Evolutionary conservation across 2,797 vertebrate species (phyloP), one percentile per base, ranked within the genome.

Genomic region (Trichosurus vulpecula): DNA sequence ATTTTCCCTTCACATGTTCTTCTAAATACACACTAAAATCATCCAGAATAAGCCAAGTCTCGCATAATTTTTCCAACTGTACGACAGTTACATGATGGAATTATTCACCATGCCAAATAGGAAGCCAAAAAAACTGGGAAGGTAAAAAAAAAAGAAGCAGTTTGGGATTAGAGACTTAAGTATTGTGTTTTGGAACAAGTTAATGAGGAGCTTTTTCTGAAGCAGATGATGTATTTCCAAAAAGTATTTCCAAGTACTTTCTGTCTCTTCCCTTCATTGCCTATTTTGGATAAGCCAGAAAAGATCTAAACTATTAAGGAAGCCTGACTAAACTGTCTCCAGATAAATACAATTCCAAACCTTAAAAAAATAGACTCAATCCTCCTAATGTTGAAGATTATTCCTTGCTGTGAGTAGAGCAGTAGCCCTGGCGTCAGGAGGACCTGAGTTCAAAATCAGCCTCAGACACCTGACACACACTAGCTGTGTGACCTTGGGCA

Each of bases 181-280:
- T 54, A 51, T 29, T 66, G 11, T 47, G 8, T 90, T 81, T 92
- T 52, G 89, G 14, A 74, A n/a, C 81, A 31, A 91, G 93, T 16
- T 51, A 93, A 74, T 51, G 52, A 56, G 55, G 87, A 94, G 29
- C 52, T 66, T 57, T 19, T 54, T 41, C 58, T 30, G 25, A 92
- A 74, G 47, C 55, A 91, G 54, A 54, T 41, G 94, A 92, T 54
- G 2, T 6, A 53, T 81, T 93, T 92, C 51, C 35, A 41, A 52
- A 52, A 30, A 81, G 16, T 31, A 22, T 41, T 93, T 57, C 93
- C 95, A 95, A 92, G 90, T 13, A 53, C 52, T 35, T 14, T 29
- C 94, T 52, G 52, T 55, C 87, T 91, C 30, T 57, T 95, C 56
- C 87, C 90, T 96, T 90, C 19, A n/a, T 3, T 54, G 93, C 47